phyloP scores from a whole-genome alignment of 1,140 invertebrate genomes.

The Drosophila lowei region DNA sequence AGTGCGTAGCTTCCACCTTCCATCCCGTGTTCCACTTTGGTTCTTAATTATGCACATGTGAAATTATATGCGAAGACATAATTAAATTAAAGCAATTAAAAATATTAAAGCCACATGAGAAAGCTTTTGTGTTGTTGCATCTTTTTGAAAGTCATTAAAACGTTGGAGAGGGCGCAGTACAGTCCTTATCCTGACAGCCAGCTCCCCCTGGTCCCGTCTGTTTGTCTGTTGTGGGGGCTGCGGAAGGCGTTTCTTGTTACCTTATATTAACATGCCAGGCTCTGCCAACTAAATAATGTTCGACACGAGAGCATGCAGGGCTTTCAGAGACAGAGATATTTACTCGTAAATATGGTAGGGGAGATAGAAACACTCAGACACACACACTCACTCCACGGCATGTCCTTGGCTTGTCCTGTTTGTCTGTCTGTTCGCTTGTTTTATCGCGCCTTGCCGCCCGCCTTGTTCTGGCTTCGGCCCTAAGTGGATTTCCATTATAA shows the following conservation, averaged over 20 bases:
- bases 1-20: not conserved
- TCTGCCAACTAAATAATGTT: conserved; percentile 48
- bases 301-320: conserved; percentile 7
- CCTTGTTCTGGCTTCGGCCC: conserved; percentile 8
- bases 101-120: conserved; percentile 24
- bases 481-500: conserved; percentile 68
- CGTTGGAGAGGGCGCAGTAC: conserved; percentile 3
- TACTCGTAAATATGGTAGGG: not conserved
- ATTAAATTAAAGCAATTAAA: conserved; percentile 26
- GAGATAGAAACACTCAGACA: not conserved
- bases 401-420: conserved; percentile 34
- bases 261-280: conserved; percentile 49
- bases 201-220: not conserved
- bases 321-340: too few relatives aligned
- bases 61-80: conserved; percentile 7
- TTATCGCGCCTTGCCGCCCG: conserved; percentile 16
- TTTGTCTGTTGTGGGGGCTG: not conserved
- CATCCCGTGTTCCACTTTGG: not conserved
- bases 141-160: conserved; percentile 29
- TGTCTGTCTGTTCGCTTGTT: conserved; percentile 29
- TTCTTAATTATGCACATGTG: not conserved
- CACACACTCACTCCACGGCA: not conserved
- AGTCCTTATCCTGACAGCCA: too few relatives aligned
- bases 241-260: conserved; percentile 26
- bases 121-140: not conserved